Evolutionary conservation across 2,888 invertebrate species (phyloP).

Genomic region (Iselma pallidipennis): DNA sequence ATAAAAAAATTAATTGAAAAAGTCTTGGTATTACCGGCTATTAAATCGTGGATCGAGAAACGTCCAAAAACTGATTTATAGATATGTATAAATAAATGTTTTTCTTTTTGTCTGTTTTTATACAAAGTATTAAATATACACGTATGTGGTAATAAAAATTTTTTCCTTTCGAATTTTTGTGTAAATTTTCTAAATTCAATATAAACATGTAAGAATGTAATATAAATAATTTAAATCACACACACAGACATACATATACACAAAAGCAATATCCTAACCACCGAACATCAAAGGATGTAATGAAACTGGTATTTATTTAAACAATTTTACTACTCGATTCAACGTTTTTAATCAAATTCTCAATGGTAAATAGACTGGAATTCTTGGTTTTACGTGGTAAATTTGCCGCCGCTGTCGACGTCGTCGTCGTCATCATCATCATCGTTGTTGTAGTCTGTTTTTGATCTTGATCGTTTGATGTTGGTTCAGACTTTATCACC

Average conservation of each 20-base stretch:
- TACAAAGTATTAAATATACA: background rate
- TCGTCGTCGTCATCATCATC: too few species aligned
- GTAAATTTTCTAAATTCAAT: background rate
- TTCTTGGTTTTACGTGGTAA: constrained; percentile 48
- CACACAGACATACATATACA: too few species aligned
- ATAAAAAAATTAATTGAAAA: constrained; percentile 25
- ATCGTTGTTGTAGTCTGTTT: too few species aligned
- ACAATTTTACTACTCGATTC: constrained; percentile 45
- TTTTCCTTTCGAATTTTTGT: background rate
- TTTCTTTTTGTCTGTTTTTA: background rate
- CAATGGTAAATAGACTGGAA: constrained; percentile 55
- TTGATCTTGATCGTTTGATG: constrained; percentile 8
- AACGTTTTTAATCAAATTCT: constrained; percentile 55
- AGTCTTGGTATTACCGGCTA: constrained; percentile 27
- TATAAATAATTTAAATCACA: constrained; percentile 48
- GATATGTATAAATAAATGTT: background rate
- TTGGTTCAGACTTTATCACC: constrained; percentile 34
- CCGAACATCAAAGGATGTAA: constrained; percentile 24
- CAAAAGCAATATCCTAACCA: constrained; percentile 44
- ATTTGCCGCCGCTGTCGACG: constrained; percentile 14
- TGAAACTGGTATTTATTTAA: constrained; percentile 43
- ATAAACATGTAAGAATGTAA: constrained; percentile 34
- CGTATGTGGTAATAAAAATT: background rate
- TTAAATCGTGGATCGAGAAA: background rate
- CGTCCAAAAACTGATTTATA: background rate